These are phyloP conservation scores for Epicauta chinensis DNA, from an alignment of 1,140 invertebrate species.

Conservation along the genomic window DNA sequence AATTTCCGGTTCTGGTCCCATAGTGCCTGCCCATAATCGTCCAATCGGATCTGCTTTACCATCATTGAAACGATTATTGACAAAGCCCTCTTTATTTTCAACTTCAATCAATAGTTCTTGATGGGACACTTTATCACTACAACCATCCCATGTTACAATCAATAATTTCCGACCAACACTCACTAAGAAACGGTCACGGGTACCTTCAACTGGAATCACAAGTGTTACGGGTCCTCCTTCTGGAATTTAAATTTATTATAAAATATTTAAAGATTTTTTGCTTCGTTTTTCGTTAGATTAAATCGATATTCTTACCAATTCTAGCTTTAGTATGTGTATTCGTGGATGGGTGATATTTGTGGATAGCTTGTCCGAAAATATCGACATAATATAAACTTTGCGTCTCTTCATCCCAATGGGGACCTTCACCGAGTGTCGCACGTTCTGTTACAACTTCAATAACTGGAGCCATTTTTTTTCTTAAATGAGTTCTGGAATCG, in stretches of 20 bases:
- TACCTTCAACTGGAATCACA: slow-evolving; percentile 59
- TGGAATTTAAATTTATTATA: slow-evolving; percentile 5
- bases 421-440: slow-evolving; percentile 50
- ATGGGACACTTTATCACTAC: slow-evolving; percentile 19
- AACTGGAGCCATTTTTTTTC: slow-evolving; percentile 7
- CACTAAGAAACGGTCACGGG: slow-evolving; percentile 54
- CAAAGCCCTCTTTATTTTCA: slow-evolving; percentile 15
- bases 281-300: too few relatives aligned
- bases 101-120: slow-evolving; percentile 22
- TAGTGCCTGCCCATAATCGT: slow-evolving; percentile 54
- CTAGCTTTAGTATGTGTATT: slow-evolving; percentile 19
- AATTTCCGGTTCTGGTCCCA: slow-evolving; percentile 17
- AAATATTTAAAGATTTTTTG: too few relatives aligned
- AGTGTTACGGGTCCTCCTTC: slow-evolving; percentile 44
- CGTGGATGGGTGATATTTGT: slow-evolving; percentile 22
- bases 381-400: slow-evolving; percentile 61
- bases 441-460: slow-evolving; percentile 19
- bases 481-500: too few relatives aligned
- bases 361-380: slow-evolving; percentile 48
- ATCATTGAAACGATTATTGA: slow-evolving; percentile 68
- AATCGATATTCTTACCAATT: slow-evolving; percentile 17
- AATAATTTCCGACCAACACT: slow-evolving; percentile 53
- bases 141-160: slow-evolving; percentile 58
- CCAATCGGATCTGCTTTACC: slow-evolving; percentile 75
- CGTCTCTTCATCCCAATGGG: slow-evolving; percentile 57